These are phyloP conservation scores for Hephaestus fuliginosus DNA, from an alignment of 2,797 vertebrate species.

Conservation along the genomic window DNA sequence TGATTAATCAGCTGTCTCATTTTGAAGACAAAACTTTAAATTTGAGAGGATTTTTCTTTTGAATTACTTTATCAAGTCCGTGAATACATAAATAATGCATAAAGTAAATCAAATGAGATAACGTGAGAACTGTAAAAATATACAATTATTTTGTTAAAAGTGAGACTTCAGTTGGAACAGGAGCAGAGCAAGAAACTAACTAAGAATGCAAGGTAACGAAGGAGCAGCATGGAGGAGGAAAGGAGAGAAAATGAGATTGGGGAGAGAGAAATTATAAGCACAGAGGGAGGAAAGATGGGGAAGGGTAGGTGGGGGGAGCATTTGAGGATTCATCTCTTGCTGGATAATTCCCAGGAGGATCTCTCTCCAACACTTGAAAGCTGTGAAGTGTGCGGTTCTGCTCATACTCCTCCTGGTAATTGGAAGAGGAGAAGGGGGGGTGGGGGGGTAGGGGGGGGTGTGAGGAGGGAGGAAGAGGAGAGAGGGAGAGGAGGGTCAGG, in stretches of 20 bases:
- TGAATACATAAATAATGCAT: background rate
- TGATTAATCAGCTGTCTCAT: background rate
- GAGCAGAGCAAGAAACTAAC: conserved; percentile 24
- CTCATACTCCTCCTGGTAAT: conserved; percentile 87
- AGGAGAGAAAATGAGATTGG: conserved; percentile 55
- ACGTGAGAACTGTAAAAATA: conserved; percentile 2
- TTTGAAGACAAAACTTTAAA: background rate
- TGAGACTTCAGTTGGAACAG: background rate
- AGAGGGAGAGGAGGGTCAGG: conserved; percentile 53
- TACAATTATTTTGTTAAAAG: conserved; percentile 28
- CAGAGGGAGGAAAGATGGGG: conserved; percentile 49
- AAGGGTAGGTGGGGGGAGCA: conserved; percentile 61
- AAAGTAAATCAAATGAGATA: background rate
- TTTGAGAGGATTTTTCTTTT: background rate
- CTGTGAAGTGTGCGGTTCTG: conserved; percentile 90
- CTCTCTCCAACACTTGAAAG: conserved; percentile 87
- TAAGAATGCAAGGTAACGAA: conserved; percentile 50
- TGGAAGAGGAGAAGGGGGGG: conserved; percentile 75
- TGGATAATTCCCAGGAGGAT: conserved; percentile 86
- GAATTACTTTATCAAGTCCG: background rate
- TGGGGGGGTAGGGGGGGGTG: background rate
- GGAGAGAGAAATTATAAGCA: conserved; percentile 52
- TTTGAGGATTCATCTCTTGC: conserved; percentile 85
- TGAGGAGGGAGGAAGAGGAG: background rate
- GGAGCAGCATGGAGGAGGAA: conserved; percentile 51